Evolutionary conservation across 2,113 vertebrate species (phyloP).

Genomic region (Pontoporia blainvillei): DNA sequence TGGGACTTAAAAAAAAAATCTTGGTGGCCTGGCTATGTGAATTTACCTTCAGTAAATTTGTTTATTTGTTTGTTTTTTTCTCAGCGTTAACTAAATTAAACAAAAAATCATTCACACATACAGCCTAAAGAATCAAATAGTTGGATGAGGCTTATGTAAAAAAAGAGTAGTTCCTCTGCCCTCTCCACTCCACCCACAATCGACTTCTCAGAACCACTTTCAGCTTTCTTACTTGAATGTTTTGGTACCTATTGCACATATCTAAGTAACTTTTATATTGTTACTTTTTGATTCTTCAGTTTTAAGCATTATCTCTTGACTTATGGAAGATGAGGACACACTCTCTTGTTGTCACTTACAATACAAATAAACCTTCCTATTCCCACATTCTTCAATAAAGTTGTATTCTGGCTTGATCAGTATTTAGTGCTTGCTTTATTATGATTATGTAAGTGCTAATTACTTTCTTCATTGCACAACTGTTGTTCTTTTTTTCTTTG

Average conservation of each 20-base stretch:
- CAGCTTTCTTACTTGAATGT: not conserved
- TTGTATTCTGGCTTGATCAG: not conserved
- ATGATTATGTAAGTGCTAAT: not conserved
- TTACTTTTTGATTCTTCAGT: not conserved
- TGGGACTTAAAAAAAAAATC: not conserved
- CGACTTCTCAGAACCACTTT: not conserved
- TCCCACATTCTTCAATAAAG: not conserved
- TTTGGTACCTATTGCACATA: not conserved
- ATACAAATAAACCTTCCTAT: not conserved
- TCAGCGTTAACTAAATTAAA: not conserved
- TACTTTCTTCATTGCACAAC: not conserved
- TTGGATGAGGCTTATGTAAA: not conserved
- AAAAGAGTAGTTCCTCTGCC: not conserved
- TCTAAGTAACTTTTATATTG: not conserved
- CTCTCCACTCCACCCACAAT: not conserved
- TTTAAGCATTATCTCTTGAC: not conserved
- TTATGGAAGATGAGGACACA: not conserved
- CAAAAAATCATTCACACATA: not conserved
- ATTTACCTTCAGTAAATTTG: not conserved
- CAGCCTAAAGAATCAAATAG: not conserved
- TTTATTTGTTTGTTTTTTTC: not conserved
- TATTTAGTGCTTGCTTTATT: not conserved
- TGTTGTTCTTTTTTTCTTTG: not conserved
- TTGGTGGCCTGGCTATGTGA: not conserved
- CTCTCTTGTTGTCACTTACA: not conserved